These are phyloP conservation scores for Caretta caretta DNA, from an alignment of 2,113 vertebrate species.

Conservation along the genomic window DNA sequence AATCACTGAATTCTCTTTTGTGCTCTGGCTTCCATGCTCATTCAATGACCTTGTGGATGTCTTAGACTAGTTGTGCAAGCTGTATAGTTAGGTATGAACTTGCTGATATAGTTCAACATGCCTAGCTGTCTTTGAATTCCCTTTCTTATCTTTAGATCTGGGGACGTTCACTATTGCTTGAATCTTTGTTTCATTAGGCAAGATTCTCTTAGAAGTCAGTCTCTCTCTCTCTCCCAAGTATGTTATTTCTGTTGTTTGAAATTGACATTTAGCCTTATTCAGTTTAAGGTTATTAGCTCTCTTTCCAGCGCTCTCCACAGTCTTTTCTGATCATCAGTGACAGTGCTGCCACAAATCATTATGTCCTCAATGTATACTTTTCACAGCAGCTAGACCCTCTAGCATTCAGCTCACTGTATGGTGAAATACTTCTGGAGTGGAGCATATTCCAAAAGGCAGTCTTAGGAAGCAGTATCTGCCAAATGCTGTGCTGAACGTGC, in stretches of 20 bases:
- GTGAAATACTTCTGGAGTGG: not conserved
- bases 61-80: not conserved
- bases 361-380: not conserved
- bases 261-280: not conserved
- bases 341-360: not conserved
- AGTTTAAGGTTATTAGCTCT: not conserved
- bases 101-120: not conserved
- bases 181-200: not conserved
- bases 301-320: not conserved
- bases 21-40: too few relatives aligned
- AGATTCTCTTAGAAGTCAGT: not conserved
- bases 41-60: too few relatives aligned
- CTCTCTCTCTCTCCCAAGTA: not conserved
- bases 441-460: not conserved
- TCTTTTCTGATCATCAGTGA: not conserved
- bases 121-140: not conserved
- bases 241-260: not conserved
- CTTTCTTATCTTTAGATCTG: not conserved
- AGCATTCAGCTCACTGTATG: not conserved
- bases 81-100: not conserved
- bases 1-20: too few relatives aligned
- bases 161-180: not conserved
- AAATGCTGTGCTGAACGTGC: not conserved
- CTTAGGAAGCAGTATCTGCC: not conserved
- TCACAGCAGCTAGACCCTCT: not conserved